Evolutionary conservation across 1,140 invertebrate genomes (phyloP).

Genomic region (Zaprionus inermis): DNA sequence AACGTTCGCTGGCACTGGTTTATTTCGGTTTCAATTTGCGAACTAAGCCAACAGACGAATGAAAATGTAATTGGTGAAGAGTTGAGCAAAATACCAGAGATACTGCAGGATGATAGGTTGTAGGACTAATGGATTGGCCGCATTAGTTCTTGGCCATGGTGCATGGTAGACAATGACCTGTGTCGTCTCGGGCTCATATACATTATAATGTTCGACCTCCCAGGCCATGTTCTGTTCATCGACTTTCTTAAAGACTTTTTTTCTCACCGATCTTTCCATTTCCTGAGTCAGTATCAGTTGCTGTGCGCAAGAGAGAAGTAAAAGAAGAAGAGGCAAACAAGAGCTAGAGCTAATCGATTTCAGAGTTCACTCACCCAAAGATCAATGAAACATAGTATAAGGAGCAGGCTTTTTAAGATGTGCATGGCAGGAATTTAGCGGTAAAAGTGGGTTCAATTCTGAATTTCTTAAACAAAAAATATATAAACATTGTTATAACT

Average conservation of each 20-base stretch:
- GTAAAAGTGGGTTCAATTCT: too few species aligned
- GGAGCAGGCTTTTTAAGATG: neutral
- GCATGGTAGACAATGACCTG: slow-evolving; percentile 19
- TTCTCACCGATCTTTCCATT: neutral
- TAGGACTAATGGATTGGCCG: neutral
- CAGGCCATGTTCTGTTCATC: slow-evolving; percentile 18
- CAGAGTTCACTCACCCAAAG: neutral
- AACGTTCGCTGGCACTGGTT: slow-evolving; percentile 26
- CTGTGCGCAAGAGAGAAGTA: neutral
- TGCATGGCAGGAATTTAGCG: neutral
- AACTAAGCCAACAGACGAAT: slow-evolving; percentile 14
- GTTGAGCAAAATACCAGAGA: slow-evolving; percentile 1
- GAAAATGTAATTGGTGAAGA: slow-evolving; percentile 30
- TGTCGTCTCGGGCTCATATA: neutral
- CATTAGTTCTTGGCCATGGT: neutral
- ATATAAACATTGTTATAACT: neutral
- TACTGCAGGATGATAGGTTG: neutral
- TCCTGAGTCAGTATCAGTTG: neutral
- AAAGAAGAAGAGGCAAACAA: neutral
- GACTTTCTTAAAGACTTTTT: slow-evolving; percentile 7
- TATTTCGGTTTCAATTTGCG: neutral
- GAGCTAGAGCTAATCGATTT: too few species aligned
- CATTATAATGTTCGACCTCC: slow-evolving; percentile 1
- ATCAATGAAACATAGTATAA: neutral
- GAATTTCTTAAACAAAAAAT: neutral